Evolutionary conservation across 2,888 invertebrate species (phyloP), one percentile per base, ranked within the genome.

Genomic region (Polydrusus cervinus): DNA sequence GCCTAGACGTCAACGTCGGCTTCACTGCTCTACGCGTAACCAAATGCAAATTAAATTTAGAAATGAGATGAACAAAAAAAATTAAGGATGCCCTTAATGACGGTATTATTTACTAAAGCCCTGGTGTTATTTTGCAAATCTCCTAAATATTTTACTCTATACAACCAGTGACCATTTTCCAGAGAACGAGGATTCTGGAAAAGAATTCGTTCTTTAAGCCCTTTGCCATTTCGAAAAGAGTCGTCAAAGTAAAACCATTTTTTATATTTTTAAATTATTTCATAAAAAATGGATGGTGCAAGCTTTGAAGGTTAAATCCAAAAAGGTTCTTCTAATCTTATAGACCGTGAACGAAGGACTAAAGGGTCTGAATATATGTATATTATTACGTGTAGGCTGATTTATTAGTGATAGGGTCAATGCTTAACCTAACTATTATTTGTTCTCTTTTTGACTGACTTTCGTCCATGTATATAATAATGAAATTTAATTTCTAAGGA

Each of bases 301-400:
- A 38, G 38, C 57, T 8, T 8, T 16, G 57, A 60, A 55, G 55
- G 55, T 55, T 55, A 55, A 60, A 60, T 60, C 57, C 38, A 18
- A 60, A 60, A 60, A 60, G 57, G 57, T 60, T 60, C 57, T 60
- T 60, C 57, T 60, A 60, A 60, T 60, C 57, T 60, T 60, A 60
- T 38, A 60, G 57, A 60, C 57, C 57, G 57, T 60, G 38, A 60
- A 38, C 57, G 53, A 60, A 38, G 38, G 57, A 38, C 57, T 38
- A 60, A 60, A 60, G 57, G 57, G 57, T 60, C 57, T 60, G 57
- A 60, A 60, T 60, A 60, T 60, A 60, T 60, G 57, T 60, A 60
- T 60, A 60, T 60, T 60, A 60, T 60, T 60, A 60, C 57, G 57
- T 38, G 57, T 60, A 60, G 57, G 38, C 38, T 60, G 57, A 60